phyloP scores from a whole-genome alignment of 2,797 vertebrate genomes.

The Pteropus rufus region DNA sequence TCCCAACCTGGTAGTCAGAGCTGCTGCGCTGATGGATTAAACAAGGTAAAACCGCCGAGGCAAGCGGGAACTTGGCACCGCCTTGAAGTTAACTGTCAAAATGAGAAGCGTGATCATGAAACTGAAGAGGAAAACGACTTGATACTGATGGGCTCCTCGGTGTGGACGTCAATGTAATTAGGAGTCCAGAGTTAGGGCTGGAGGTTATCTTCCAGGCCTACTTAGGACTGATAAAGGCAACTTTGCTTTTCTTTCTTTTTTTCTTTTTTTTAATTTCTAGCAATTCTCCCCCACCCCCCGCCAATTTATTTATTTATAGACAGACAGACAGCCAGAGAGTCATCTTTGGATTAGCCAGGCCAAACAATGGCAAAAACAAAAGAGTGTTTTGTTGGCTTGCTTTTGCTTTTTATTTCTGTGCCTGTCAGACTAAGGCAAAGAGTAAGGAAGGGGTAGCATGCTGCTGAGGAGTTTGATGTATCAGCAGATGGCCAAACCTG shows the following conservation, averaged over 20 bases:
- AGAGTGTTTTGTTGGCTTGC: not conserved
- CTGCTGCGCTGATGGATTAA: not conserved
- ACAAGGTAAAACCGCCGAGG: not conserved
- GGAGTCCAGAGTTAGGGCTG: not conserved
- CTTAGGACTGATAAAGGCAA: not conserved
- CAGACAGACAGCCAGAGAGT: no score
- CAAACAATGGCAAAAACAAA: not conserved
- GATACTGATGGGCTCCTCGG: not conserved
- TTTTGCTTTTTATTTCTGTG: not conserved
- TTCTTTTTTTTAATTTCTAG: no score
- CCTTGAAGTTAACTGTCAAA: not conserved
- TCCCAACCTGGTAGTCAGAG: not conserved
- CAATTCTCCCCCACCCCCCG: rapidly evolving
- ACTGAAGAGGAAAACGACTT: not conserved
- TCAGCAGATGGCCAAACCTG: not conserved
- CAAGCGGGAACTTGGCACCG: not conserved
- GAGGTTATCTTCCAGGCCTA: not conserved
- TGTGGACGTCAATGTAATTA: not conserved
- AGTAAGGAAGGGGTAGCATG: not conserved
- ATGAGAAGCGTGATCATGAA: not conserved
- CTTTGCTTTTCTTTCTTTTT: not conserved
- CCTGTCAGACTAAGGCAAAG: not conserved
- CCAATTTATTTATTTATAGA: no score
- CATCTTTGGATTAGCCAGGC: not conserved
- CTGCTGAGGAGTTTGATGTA: not conserved